Evolutionary conservation across 2,888 invertebrate species (phyloP).

Genomic region (Nephrotoma guestfalica): DNA sequence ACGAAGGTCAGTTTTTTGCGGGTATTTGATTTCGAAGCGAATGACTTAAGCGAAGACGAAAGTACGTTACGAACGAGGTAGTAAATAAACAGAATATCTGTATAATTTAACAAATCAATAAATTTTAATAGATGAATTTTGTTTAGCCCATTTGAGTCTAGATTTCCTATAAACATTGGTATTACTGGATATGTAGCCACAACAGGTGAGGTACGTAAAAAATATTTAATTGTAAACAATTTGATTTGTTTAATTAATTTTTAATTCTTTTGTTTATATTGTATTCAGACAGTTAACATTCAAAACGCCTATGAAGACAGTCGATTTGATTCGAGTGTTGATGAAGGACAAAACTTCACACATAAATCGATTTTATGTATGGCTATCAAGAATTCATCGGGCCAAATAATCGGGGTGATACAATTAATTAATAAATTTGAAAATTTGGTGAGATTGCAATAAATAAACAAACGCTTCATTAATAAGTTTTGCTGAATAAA

Average conservation of each 20-base stretch:
- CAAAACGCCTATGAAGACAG: slow-evolving; percentile 78
- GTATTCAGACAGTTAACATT: slow-evolving; percentile 70
- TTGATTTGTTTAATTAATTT: background rate
- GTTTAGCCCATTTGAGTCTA: slow-evolving; percentile 72
- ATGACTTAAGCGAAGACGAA: slow-evolving; percentile 70
- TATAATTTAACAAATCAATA: slow-evolving; percentile 2
- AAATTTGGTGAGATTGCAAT: slow-evolving; percentile 38
- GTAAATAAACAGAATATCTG: slow-evolving; percentile 15
- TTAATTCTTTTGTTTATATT: slow-evolving; percentile 15
- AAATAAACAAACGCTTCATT: background rate
- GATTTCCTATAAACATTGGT: slow-evolving; percentile 90
- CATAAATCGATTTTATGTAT: slow-evolving; percentile 87
- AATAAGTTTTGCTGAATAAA: background rate
- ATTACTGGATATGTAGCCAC: slow-evolving; percentile 91
- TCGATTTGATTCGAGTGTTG: slow-evolving; percentile 76
- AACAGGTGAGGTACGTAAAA: slow-evolving; percentile 69
- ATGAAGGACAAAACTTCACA: slow-evolving; percentile 66
- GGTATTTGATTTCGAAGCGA: slow-evolving; percentile 87
- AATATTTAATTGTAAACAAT: slow-evolving; percentile 6
- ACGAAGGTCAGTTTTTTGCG: slow-evolving; percentile 86
- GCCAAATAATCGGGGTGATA: slow-evolving; percentile 86
- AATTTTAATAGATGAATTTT: slow-evolving; percentile 9
- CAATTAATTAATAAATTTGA: slow-evolving; percentile 88
- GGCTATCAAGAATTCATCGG: slow-evolving; percentile 88
- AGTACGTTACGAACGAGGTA: slow-evolving; percentile 62